Evolutionary conservation across 2,113 vertebrate genomes (phyloP), one percentile per base, ranked within the genome.

Genomic region (Nanger granti): DNA sequence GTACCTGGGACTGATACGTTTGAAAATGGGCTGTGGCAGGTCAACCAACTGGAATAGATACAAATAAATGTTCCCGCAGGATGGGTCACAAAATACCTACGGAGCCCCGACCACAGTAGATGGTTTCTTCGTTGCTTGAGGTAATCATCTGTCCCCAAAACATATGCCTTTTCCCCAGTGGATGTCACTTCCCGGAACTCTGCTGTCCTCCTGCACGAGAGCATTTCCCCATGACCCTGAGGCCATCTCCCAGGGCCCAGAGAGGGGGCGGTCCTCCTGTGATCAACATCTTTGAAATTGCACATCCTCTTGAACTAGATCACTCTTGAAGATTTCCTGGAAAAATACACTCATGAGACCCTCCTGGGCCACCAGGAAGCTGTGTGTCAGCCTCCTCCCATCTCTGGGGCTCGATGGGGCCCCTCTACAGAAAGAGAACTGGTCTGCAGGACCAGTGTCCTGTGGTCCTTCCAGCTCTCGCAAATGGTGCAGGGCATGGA

Each of bases 31-130:
- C 96, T 97, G 94, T 97, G 97, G 96, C 98, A 98, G 96, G 91
- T 96, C 98, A 98, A 97, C 97, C 97, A 96, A 93, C 86, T 95
- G 97, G 98, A 97, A 98, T 93, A 97, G 97, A 98, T 97, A 97
- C 91, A 98, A 97, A 98, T 97, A 97, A 98, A 97, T 97, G 97
- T 97, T 91, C 93, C 96, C 0, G 0, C n/a, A 94, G 96, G 95
- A 95, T 73, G 89, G 95, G 94, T 92, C 93, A 95, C 95, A 57
- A 76, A 94, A 86, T 31, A 94, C 88, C 94, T 37, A 60, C 9
- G 5, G 87, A 94, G 79, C 73, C 59, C 87, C 1, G 92, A 88
- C 88, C 89, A 60, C 54, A 20, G 88, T 5, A 34, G 52, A 79
- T 5, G 18, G 69, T 87, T 59, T 88, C 69, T 96, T 88, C 44